A percentile compares a stretch with the other conserved stretches of the same genome.
Conservation (phyloP, 2,797 vertebrate species). For the Scleropages formosus region DNA sequence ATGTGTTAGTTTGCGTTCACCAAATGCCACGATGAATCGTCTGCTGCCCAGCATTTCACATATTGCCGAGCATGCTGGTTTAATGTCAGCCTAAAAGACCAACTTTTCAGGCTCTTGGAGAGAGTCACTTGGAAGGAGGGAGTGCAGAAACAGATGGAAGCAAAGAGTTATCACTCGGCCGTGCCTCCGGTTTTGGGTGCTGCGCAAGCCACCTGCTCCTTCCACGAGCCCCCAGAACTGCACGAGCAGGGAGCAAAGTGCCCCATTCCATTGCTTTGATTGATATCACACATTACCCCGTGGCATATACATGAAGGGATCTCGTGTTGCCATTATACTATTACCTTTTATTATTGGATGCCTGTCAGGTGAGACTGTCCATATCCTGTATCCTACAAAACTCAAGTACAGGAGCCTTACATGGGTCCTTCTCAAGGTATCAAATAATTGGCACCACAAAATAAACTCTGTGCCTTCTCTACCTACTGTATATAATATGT, state of each 20-base stretch:
- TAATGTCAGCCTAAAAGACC: background rate
- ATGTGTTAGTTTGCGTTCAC: no score
- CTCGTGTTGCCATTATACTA: background rate
- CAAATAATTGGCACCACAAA: background rate
- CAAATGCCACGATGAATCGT: no score
- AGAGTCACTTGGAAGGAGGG: background rate
- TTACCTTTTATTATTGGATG: background rate
- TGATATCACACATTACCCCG: conserved; percentile 10
- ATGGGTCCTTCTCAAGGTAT: background rate
- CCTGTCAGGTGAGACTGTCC: background rate
- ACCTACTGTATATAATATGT: no score
- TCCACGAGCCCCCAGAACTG: background rate
- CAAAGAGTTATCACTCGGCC: background rate
- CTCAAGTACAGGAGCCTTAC: background rate
- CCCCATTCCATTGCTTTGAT: background rate
- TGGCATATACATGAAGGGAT: background rate
- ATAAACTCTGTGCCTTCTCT: no score
- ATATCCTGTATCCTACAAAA: background rate
- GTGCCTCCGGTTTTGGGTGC: background rate
- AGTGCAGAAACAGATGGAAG: conserved; percentile 12
- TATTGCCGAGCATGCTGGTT: background rate
- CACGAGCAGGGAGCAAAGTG: background rate
- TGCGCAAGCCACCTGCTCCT: background rate
- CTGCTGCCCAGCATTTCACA: background rate
- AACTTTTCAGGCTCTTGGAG: background rate